Conservation (phyloP, 2,888 invertebrate genomes). For the Dendrolimus houi region DNA sequence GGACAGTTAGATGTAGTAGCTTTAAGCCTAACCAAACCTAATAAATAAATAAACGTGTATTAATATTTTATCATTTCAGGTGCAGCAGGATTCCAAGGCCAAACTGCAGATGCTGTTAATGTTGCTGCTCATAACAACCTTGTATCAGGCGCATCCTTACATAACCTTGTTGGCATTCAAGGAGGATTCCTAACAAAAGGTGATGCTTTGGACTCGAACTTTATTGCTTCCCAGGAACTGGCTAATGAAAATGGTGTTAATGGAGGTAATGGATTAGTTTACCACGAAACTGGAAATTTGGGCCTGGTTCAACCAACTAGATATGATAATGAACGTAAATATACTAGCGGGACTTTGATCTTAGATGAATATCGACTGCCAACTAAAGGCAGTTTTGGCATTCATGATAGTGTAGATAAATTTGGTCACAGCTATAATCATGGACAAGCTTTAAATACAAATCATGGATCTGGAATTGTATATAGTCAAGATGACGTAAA, state of each 20-base stretch:
- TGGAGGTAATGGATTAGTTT: constrained; percentile 20
- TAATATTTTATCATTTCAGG: constrained; percentile 31
- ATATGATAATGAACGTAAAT: constrained; percentile 39
- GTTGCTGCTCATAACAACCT: constrained; percentile 66
- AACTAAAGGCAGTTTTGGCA: constrained; percentile 10
- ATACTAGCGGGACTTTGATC: constrained; percentile 58
- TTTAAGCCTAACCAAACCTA: too few species aligned
- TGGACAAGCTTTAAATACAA: constrained; percentile 1
- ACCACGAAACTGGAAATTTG: constrained; percentile 26
- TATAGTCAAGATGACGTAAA: too few species aligned
- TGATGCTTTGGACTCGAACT: constrained; percentile 53
- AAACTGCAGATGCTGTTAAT: constrained; percentile 64
- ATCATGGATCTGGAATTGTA: too few species aligned
- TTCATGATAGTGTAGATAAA: neutral
- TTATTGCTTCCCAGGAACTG: constrained; percentile 57
- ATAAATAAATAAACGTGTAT: too few species aligned
- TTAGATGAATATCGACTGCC: constrained; percentile 63
- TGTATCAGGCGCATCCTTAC: constrained; percentile 56
- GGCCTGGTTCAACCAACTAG: constrained; percentile 53
- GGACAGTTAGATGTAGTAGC: too few species aligned
- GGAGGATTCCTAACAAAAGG: constrained; percentile 43
- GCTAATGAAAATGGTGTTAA: constrained; percentile 21
- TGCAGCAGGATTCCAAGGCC: constrained; percentile 61
- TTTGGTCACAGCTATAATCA: constrained; percentile 3
- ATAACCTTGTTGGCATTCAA: constrained; percentile 66